phyloP scores from a whole-genome alignment of 1,140 invertebrate genomes.

The Zophobas atratus region DNA sequence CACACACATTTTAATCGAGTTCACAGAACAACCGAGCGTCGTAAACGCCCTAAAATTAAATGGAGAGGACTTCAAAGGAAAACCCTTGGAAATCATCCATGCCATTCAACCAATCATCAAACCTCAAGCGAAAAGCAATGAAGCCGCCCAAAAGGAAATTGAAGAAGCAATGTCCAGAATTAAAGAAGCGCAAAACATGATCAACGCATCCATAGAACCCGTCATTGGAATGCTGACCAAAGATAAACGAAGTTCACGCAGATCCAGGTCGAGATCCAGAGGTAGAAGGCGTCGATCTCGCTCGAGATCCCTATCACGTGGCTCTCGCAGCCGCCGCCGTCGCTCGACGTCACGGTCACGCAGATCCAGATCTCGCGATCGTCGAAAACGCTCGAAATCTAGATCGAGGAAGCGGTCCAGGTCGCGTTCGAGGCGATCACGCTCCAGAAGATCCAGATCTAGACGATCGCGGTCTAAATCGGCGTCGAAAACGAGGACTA shows the following conservation, averaged over 20 bases:
- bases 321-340: conserved; percentile 73
- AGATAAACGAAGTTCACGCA: conserved; percentile 79
- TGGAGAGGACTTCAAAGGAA: conserved; percentile 81
- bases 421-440: conserved; percentile 73
- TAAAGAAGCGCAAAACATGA: conserved; percentile 95
- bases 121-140: conserved; percentile 94
- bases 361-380: conserved; percentile 67
- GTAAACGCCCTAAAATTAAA: conserved; percentile 91
- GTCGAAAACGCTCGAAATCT: conserved; percentile 69
- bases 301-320: conserved; percentile 68
- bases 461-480: conserved; percentile 55
- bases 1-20: conserved; percentile 92
- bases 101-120: conserved; percentile 93
- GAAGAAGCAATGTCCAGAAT: conserved; percentile 97
- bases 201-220: conserved; percentile 93
- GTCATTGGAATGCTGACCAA: conserved; percentile 88
- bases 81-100: conserved; percentile 83
- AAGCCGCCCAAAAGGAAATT: conserved; percentile 94
- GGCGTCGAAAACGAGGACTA: conserved; percentile 60
- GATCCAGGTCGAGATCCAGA: conserved; percentile 73
- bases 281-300: conserved; percentile 71
- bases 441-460: conserved; percentile 61
- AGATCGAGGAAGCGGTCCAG: conserved; percentile 66
- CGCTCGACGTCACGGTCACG: conserved; percentile 66
- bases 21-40: conserved; percentile 92